phyloP scores from a whole-genome alignment of 2,113 vertebrate species.

The Oncorhynchus tshawytscha region DNA sequence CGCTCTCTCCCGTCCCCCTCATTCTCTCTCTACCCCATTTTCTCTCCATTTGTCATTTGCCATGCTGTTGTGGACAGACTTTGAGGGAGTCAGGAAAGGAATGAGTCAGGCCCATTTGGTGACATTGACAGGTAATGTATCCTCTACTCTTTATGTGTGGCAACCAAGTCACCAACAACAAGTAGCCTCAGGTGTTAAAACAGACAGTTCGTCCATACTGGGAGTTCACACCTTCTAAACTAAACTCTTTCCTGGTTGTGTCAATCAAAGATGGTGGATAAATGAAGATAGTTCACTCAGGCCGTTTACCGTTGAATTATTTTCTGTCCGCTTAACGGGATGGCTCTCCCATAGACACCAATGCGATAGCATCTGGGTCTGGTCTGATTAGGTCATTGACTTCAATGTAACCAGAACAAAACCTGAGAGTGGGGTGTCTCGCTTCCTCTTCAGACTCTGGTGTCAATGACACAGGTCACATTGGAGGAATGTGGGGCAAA shows the following conservation, averaged over 20 bases:
- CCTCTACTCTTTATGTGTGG: constrained; percentile 30
- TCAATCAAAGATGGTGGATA: constrained; percentile 34
- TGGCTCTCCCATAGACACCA: constrained; percentile 32
- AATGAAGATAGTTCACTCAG: too few species aligned
- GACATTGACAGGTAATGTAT: constrained; percentile 1
- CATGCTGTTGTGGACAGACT: not conserved
- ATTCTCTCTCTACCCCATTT: not conserved
- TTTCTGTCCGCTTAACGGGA: too few species aligned
- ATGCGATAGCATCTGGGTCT: constrained; percentile 25
- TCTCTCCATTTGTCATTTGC: not conserved
- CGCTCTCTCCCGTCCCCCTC: not conserved
- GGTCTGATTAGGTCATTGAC: too few species aligned
- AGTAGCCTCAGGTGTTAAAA: constrained; percentile 42
- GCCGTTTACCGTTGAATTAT: too few species aligned
- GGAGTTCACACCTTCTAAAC: constrained; percentile 45
- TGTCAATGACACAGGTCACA: constrained; percentile 19
- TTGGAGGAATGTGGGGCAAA: constrained; percentile 51
- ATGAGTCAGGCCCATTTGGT: constrained; percentile 40
- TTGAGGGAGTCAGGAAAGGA: not conserved
- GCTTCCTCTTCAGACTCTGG: too few species aligned
- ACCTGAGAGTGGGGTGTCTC: too few species aligned
- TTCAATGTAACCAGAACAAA: too few species aligned
- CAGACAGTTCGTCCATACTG: constrained; percentile 41
- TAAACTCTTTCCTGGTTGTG: constrained; percentile 40
- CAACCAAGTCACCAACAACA: not conserved